Evolutionary conservation across 2,797 vertebrate genomes (phyloP), one percentile per base, ranked within the genome.

Genomic region (Champsocephalus esox): DNA sequence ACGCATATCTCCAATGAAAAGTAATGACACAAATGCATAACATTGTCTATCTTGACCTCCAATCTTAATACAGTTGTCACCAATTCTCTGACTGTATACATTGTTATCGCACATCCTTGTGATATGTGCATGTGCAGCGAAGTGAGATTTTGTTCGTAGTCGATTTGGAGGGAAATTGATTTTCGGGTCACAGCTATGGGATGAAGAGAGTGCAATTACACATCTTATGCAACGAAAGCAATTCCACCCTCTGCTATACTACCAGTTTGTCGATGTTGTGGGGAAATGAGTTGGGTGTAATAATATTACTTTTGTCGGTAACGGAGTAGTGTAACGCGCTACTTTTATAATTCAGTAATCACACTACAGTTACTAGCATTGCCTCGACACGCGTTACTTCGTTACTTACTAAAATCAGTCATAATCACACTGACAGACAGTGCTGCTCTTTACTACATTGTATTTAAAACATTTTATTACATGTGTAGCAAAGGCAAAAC

Each of bases 141-240:
- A 54, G 14, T 48, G 45, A 64, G 9, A 62, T 80, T 67, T n/a
- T 49, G 50, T 68, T 66, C 11, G 13, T 43, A 19, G 19, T 56
- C 70, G 49, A 12, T 82, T 86, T 28, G 67, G 73, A 83, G 73
- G 28, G 63, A 87, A 88, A 90, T 88, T 57, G 66, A 85, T 89
- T 90, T 83, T 70, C 46, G 57, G 71, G 67, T 87, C 79, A 80
- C 65, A 57, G 2, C 24, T 24, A 2, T 59, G 65, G 74, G 72
- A 79, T 34, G 52, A 24, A 70, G 34, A 73, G 59, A 58, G 66
- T 14, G 9, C 61, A 88, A 85, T 86, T 86, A 77, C 63, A 80
- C 56, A 69, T 81, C 45, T 67, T 78, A 73, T 11, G 70, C 73
- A 80, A 84, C 19, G 19, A 78, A 78, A 76, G 80, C 78, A 83